These are phyloP conservation scores for Pelmatolapia mariae DNA, from an alignment of 2,113 vertebrate species.

Conservation along the genomic window DNA sequence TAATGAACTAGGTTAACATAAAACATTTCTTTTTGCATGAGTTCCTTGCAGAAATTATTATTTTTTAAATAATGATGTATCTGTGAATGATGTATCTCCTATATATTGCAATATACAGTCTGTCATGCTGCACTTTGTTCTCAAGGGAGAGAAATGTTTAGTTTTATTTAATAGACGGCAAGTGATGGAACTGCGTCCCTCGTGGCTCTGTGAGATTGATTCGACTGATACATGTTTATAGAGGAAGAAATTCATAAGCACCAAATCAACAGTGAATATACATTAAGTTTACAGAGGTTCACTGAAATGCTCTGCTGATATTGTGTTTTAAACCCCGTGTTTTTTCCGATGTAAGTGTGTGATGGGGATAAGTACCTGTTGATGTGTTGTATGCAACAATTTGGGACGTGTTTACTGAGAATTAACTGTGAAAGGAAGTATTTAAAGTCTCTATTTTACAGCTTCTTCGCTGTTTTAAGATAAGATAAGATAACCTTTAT, in stretches of 20 bases:
- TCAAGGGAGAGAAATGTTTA: neutral
- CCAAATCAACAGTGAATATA: slow-evolving; percentile 5
- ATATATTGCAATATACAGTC: neutral
- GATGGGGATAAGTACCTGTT: neutral
- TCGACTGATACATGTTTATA: slow-evolving; percentile 27
- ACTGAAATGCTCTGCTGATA: slow-evolving; percentile 1
- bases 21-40: neutral
- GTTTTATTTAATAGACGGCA: slow-evolving; percentile 12
- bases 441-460: neutral
- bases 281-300: neutral
- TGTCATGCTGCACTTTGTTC: neutral
- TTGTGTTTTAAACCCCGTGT: neutral
- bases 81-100: neutral
- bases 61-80: neutral
- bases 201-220: slow-evolving; percentile 22
- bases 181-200: neutral
- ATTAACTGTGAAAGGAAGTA: neutral
- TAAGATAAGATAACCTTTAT: neutral
- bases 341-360: neutral
- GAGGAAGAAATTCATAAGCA: slow-evolving; percentile 18
- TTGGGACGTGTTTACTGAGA: neutral
- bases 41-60: neutral
- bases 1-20: neutral
- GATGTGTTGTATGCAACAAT: neutral
- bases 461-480: neutral